These are phyloP conservation scores for Meda fulgida DNA, from an alignment of 2,797 vertebrate species.

Conservation along the genomic window DNA sequence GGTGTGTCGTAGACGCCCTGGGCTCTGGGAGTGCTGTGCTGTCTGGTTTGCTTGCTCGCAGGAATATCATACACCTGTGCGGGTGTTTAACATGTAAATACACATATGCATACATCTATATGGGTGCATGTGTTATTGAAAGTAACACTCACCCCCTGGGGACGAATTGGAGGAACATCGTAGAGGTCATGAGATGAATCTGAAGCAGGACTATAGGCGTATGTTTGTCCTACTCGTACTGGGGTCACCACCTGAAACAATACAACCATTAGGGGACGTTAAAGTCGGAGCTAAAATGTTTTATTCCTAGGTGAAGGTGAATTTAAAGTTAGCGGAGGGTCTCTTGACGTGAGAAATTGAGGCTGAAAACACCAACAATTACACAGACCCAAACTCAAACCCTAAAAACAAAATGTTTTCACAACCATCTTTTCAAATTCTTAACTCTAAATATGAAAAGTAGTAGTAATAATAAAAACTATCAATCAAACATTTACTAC, in stretches of 20 bases:
- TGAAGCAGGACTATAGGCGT: constrained; percentile 85
- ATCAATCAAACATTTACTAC: neutral
- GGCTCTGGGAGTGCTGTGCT: constrained; percentile 72
- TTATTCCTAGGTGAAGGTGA: neutral
- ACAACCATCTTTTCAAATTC: neutral
- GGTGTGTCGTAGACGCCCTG: constrained; percentile 84
- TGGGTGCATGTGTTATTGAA: neutral
- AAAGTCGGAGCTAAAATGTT: neutral
- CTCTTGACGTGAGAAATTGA: neutral
- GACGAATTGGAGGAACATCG: constrained; percentile 86
- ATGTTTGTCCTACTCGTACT: constrained; percentile 87
- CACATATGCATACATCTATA: neutral
- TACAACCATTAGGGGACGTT: neutral
- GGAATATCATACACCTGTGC: constrained; percentile 92
- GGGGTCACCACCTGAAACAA: constrained; percentile 89
- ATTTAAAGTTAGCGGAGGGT: neutral
- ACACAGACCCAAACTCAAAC: neutral
- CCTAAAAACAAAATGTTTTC: neutral
- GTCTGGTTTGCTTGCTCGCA: constrained; percentile 79
- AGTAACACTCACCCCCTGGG: constrained; percentile 87
- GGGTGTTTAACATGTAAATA: constrained; percentile 14
- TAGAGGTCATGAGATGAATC: constrained; percentile 89
- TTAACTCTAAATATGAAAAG: neutral
- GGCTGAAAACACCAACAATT: neutral
- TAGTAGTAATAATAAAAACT: neutral